These are phyloP conservation scores for Colletes latitarsis DNA, from an alignment of 1,140 invertebrate genomes.

Conservation along the genomic window DNA sequence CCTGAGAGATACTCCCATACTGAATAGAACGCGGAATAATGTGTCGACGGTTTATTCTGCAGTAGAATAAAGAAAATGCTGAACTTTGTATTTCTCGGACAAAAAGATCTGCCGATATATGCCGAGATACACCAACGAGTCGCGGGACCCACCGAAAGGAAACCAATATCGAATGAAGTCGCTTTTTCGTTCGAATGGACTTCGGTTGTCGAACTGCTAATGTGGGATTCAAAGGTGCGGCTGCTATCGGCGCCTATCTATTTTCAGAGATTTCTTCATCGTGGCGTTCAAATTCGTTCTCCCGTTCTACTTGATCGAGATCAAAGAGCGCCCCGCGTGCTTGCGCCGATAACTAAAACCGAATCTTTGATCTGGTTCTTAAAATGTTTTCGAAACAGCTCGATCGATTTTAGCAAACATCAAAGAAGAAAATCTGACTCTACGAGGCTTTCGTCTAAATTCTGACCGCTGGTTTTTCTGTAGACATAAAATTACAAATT, in stretches of 20 bases:
- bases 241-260: neutral
- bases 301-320: conserved; percentile 1
- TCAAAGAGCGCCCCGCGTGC: conserved; percentile 6
- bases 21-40: neutral
- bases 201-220: conserved; percentile 19
- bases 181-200: neutral
- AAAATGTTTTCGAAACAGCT: neutral
- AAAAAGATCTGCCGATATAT: conserved; percentile 1
- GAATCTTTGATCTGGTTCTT: neutral
- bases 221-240: conserved; percentile 1
- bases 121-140: conserved; percentile 12
- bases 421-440: neutral
- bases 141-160: neutral
- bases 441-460: too few species aligned
- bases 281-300: neutral
- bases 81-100: conserved; percentile 15
- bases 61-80: neutral
- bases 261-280: conserved; percentile 31
- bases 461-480: too few species aligned
- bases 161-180: conserved; percentile 20
- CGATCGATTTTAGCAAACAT: neutral
- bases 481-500: too few species aligned
- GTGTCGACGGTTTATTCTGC: neutral
- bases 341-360: neutral
- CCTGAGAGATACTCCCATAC: too few species aligned